Evolutionary conservation across 2,888 invertebrate genomes (phyloP).

Genomic region (Amblyjoppa fuscipennis): DNA sequence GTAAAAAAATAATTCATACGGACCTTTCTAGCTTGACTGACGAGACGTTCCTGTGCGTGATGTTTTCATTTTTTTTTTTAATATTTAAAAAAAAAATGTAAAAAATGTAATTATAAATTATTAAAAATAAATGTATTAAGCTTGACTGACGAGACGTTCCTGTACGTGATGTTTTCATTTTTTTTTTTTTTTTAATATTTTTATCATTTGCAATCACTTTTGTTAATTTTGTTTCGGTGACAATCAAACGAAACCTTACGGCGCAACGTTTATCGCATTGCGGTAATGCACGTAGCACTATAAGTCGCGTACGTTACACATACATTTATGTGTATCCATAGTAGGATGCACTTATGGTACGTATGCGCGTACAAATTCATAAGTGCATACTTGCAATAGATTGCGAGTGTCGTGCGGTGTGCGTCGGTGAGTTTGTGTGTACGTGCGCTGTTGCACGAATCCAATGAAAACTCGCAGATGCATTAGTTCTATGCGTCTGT

Average conservation of each 20-base stretch:
- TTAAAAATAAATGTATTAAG: too few relatives aligned
- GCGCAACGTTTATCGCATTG: not conserved
- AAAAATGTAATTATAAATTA: too few relatives aligned
- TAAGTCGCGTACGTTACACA: not conserved
- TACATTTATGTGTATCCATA: slow-evolving; percentile 26
- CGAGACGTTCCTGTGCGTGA: too few relatives aligned
- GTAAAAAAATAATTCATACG: too few relatives aligned
- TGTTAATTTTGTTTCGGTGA: not conserved
- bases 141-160: too few relatives aligned
- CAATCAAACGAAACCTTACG: not conserved
- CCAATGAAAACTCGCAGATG: not conserved
- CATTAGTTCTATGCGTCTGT: not conserved
- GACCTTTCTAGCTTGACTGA: too few relatives aligned
- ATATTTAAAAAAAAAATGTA: too few relatives aligned
- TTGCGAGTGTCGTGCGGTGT: not conserved
- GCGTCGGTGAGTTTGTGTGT: not conserved
- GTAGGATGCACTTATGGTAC: slow-evolving; percentile 2
- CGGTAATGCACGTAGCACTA: not conserved
- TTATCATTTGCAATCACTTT: not conserved
- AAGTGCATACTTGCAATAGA: slow-evolving; percentile 33
- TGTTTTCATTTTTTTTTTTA: too few relatives aligned
- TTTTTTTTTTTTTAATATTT: too few relatives aligned
- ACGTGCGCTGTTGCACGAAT: slow-evolving; percentile 19
- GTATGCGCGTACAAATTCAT: slow-evolving; percentile 22
- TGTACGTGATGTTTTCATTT: too few relatives aligned